Conservation (phyloP, 2,797 vertebrate genomes). For the Gambelia wislizenii region DNA sequence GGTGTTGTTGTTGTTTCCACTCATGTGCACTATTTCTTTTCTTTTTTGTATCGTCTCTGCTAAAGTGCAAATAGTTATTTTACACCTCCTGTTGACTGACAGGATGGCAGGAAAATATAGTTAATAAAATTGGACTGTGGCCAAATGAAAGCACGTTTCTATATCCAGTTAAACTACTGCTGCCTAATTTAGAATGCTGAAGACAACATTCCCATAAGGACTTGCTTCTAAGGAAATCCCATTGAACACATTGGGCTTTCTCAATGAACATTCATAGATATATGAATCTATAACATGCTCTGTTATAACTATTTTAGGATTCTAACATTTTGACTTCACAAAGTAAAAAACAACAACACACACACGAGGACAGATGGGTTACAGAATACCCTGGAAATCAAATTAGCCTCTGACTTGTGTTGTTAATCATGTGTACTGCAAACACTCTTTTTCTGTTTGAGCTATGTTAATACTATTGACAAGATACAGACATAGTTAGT, state of each 20-base stretch:
- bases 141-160: background rate
- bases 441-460: background rate
- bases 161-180: background rate
- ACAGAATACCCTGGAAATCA: background rate
- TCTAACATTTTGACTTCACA: background rate
- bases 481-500: background rate
- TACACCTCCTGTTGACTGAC: background rate
- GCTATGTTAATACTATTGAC: background rate
- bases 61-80: background rate
- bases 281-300: too few species aligned
- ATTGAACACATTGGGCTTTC: background rate
- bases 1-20: too few species aligned
- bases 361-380: background rate
- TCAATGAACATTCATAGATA: background rate
- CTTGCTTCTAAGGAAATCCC: background rate
- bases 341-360: conserved; percentile 12
- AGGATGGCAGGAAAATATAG: background rate
- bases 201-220: background rate
- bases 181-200: background rate
- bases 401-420: background rate
- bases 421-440: background rate
- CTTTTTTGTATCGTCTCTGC: background rate
- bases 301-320: background rate
- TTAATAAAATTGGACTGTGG: background rate
- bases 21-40: too few species aligned